Evolutionary conservation across 2,113 vertebrate species (phyloP).

Genomic region (Romanogobio albipinnatus): DNA sequence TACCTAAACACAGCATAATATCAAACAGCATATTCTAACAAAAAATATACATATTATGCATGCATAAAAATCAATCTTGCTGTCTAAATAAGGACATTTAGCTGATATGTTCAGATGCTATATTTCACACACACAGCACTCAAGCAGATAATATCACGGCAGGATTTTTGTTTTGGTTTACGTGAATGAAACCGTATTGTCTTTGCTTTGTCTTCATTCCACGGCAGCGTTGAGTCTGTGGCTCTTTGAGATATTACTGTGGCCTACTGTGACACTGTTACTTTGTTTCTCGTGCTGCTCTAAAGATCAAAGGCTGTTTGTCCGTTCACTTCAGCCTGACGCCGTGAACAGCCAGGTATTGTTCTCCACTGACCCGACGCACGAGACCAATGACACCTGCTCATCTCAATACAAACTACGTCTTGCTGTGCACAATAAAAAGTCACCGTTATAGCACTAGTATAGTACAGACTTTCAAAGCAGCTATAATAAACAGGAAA

Average conservation of each 20-base stretch:
- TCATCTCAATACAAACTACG: neutral
- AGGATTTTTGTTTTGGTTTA: neutral
- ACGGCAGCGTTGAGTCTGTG: neutral
- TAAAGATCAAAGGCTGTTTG: slow-evolving; percentile 49
- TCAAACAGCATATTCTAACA: neutral
- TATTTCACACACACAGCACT: no score
- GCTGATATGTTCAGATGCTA: neutral
- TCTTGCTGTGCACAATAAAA: no score
- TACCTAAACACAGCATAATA: neutral
- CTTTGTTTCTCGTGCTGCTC: neutral
- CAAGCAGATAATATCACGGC: neutral
- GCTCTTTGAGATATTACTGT: slow-evolving; percentile 20
- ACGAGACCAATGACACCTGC: neutral
- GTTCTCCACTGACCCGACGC: slow-evolving; percentile 32
- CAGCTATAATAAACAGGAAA: no score
- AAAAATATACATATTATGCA: neutral
- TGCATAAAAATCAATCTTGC: neutral
- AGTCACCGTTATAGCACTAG: no score
- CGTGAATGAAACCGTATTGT: slow-evolving; percentile 38
- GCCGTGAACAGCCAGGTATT: slow-evolving; percentile 46
- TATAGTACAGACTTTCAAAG: no score
- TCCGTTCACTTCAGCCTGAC: slow-evolving; percentile 14
- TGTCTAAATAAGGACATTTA: neutral
- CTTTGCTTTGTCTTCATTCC: slow-evolving; percentile 29
- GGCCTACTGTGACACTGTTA: slow-evolving; percentile 41